Percentiles rank a stretch among this genome's conserved stretches.
phyloP scores from a whole-genome alignment of 2,797 vertebrate genomes.

The Arnoldichthys spilopterus region DNA sequence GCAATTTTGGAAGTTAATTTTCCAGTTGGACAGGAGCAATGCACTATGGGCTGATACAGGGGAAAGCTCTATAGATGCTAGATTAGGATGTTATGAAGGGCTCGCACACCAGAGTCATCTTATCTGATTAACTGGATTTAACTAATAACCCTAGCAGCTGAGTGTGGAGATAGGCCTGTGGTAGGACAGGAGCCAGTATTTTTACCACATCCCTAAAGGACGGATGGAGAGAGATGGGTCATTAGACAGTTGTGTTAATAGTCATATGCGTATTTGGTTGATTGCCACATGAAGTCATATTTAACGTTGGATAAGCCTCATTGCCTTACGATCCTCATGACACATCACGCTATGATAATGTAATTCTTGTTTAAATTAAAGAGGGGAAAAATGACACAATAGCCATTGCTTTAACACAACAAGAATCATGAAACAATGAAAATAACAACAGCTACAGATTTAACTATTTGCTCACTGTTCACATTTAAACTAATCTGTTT shows the following conservation, averaged over 20 bases:
- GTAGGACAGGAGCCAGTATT: constrained; percentile 4
- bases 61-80: constrained; percentile 48
- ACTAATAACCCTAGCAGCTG: constrained; percentile 60
- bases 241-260: constrained; percentile 43
- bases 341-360: constrained; percentile 30
- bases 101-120: constrained; percentile 56
- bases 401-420: neutral
- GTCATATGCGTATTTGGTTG: constrained; percentile 33
- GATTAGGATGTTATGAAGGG: constrained; percentile 36
- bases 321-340: constrained; percentile 14
- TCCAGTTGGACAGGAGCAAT: constrained; percentile 56
- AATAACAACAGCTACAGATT: neutral
- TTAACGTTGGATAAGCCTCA: constrained; percentile 43
- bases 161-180: neutral
- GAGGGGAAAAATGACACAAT: neutral
- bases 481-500: neutral
- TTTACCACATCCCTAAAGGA: constrained; percentile 21
- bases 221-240: constrained; percentile 26
- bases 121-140: constrained; percentile 69
- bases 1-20: constrained; percentile 58
- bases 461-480: neutral
- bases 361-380: constrained; percentile 31
- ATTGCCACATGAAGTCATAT: constrained; percentile 44
- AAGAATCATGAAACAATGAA: neutral
- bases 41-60: constrained; percentile 42